Base-by-base conservation (phyloP, 2,888 invertebrate genomes). In the Orthosia incerta region DNA sequence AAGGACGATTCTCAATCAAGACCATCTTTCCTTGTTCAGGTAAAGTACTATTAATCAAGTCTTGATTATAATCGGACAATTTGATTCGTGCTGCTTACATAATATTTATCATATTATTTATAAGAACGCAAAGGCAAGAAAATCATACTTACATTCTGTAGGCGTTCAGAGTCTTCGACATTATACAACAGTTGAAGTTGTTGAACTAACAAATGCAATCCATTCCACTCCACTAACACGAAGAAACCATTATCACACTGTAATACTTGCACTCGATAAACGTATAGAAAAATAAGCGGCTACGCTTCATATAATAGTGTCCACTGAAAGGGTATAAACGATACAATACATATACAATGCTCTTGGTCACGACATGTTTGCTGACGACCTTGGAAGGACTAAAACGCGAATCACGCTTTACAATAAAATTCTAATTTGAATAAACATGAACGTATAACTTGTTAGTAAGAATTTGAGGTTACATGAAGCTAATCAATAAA, bases 141-240 rank as follows among this genome's bases (percentile, higher is more conserved):
- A 71, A 62, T 75, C 72, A 91, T 97, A 98, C 98, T 98, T 97
- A 98, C 98, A 98, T 98, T 97, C 98, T 97, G 96, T 98, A 98
- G 92, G 98, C 98, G 97, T 98, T 98, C 94, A 98, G 97, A 93
- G 98, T 98, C 97, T 98, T 98, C 96, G 98, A 98, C 98, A 98
- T 98, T 94, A 97, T 97, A 93, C 86, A 86, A 88, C 79, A 80
- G 87, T 86, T 89, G 83, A 82, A 80, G 86, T 85, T 88, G 84
- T 84, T 83, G 79, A 83, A 89, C 88, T 91, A 91, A 82, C 87
- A 91, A 86, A 84, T 86, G 88, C 83, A 89, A 91, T 91, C 88
- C 94, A 93, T 93, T 90, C 91, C 95, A 94, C 93, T 90, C 87
- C 92, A 93, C 91, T 89, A 90, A 79, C 89, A 90, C 88, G 86